Base-by-base conservation (phyloP, 2,888 invertebrate genomes). In the Apotomis turbidana region DNA sequence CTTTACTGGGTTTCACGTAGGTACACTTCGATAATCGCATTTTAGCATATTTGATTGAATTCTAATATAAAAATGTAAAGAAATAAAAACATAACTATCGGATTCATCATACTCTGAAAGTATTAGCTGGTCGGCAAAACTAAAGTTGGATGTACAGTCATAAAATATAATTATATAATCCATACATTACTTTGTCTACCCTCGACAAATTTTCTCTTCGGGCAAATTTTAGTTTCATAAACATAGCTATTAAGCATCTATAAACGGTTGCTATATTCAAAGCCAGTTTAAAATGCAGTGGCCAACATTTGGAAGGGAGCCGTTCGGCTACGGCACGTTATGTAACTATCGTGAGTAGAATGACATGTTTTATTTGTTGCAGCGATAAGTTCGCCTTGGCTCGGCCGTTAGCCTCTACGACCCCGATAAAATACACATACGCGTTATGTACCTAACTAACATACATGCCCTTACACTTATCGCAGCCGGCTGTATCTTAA, bases 331-430 rank as follows among this genome's bases (percentile, higher is more conserved):
- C 74, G 80, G 74, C 76, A 69, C 79, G 83, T 89, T 87, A 86
- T 81, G 85, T 85, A 89, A 87, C 87, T 85, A 82, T 79, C 82
- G 81, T 80, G 77, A 78, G 77, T 79, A 75, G 79, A 76, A 73
- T 51, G 66, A 71, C 66, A 71, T 74, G 70, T 77, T 74, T 76
- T 83, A 83, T 81, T 82, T 80, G 80, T 79, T 77, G 77, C 68
- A 60, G 74, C 79, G 80, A 82, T 85, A 81, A 74, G 85, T 82
- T 88, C 79, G 89, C 91, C 91, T 91, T 91, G 91, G 80, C 75
- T 85, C 84, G 91, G 90, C 76, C 90, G 85, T 91, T 91, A 89
- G 87, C 90, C 91, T 84, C 85, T 81, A 79, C 75, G 84, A 79
- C 84, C 83, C 84, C 83, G 84, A 86, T 87, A 85, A 68, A 64